Conservation (phyloP, 2,113 vertebrate genomes). For the Merops nubicus region DNA sequence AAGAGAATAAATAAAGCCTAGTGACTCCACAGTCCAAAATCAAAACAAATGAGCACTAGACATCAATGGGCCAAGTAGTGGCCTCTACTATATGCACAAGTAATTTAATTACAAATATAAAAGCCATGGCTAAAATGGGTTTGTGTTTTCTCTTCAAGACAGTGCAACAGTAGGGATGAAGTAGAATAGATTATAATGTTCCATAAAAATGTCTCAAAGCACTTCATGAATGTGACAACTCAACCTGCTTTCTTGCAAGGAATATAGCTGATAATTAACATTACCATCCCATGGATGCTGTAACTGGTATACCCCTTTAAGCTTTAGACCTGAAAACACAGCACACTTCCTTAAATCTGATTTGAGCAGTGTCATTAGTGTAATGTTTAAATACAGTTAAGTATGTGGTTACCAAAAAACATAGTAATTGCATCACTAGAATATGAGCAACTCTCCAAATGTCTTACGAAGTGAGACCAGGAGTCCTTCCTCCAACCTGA, state of each 20-base stretch:
- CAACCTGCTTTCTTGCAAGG: not conserved
- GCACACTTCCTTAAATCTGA: not conserved
- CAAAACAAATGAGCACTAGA: not conserved
- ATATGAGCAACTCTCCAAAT: not conserved
- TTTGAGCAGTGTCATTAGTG: not conserved
- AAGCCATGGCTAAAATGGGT: not conserved
- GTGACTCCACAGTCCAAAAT: not conserved
- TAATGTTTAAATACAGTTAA: not conserved
- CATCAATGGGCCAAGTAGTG: not conserved
- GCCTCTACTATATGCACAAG: not conserved
- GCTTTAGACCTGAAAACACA: not conserved
- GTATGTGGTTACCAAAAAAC: not conserved
- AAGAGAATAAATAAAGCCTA: slow-evolving; percentile 19
- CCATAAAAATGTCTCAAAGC: not conserved
- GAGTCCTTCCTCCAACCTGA: not conserved
- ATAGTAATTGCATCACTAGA: not conserved
- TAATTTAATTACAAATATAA: not conserved
- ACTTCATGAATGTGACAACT: not conserved
- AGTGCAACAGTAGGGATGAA: not conserved
- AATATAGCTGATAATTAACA: not conserved
- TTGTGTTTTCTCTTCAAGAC: not conserved
- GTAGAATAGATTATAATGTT: not conserved
- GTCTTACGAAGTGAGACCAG: not conserved
- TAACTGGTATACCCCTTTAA: not conserved
- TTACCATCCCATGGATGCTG: not conserved